Evolutionary conservation across 2,888 invertebrate species (phyloP), one percentile per base, ranked within the genome.

Genomic region (Siphlonurus alternatus): DNA sequence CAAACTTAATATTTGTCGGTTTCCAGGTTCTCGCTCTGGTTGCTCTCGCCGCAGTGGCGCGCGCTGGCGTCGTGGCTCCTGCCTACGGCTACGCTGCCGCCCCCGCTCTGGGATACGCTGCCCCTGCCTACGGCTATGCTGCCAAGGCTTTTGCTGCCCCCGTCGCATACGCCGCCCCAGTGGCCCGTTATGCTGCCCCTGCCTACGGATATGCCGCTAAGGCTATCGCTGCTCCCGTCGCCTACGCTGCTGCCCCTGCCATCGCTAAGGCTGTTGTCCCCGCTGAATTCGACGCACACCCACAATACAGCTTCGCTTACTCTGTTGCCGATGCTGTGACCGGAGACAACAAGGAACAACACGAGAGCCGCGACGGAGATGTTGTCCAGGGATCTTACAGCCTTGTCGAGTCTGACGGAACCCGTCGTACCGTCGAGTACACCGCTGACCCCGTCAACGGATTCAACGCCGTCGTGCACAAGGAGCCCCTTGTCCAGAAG

Each of bases 11-110:
- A 10, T 10, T n/a, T 15, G 10, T 10, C 10, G 10, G n/a, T 15
- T 56, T 56, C 20, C 70, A 70, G 80, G 76, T 80, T 76, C 76
- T 79, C 76, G 74, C 78, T 75, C 77, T 80, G 77, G 66, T 69
- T 76, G 62, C 69, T 77, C 53, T 76, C 76, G 51, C 73, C 74
- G 59, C 74, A 73, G 51, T 77, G 76, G 72, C 75, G 74, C 73
- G 70, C 75, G 20, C 66, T 76, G 18, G 77, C 75, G 66, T 77
- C 74, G 66, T 71, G 71, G 60, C 74, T 77, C 66, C 60, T 20
- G 64, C 62, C 15, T 25, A 25, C 2, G 59, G 24, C 20, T 18
- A 24, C 20, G n/a, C n/a, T n/a, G 62, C 62, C 62, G 56, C 61
- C 7, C 54, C 56, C 38, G 61, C 22, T 56, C 38, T 38, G 38